Evolutionary conservation across 2,888 invertebrate genomes (phyloP), one percentile per base, ranked within the genome.

Genomic region (Acanthosepion pharaonis): DNA sequence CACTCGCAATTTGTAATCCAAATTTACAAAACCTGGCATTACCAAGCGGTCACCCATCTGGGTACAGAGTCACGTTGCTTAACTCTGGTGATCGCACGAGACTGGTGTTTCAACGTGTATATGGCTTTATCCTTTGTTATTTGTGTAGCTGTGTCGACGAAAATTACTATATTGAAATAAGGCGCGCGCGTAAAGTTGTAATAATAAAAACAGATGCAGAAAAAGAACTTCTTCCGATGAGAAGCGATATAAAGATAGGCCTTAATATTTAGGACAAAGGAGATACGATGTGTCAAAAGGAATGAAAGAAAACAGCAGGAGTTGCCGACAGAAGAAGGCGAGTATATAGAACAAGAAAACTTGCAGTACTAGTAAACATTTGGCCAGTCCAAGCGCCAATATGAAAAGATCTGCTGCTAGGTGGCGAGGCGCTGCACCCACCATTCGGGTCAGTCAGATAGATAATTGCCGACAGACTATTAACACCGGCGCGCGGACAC

Each of bases 391-490:
- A n/a, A 5, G 78, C 78, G 78, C 9, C n/a, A 78, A 33, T 78
- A 78, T 78, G 78, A 78, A 78, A 78, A 78, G n/a, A n/a, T 78
- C 78, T n/a, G n/a, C 15, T n/a, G 15, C 78, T 78, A 78, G 78
- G n/a, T 78, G 78, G n/a, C 78, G 78, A n/a, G 78, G 78, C 78
- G 5, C n/a, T 78, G 78, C 78, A 78, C 78, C n/a, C 78, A 78
- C 15, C 78, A 78, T 78, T n/a, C 78, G 11, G 78, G 78, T 78
- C 78, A 78, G n/a, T 33, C n/a, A n/a, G 78, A 78, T 78, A 78
- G 78, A 78, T 78, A 78, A 78, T 78, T 78, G 78, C 78, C 78
- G 78, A 78, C 78, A 78, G 78, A 78, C 78, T n/a, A 78, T 78
- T 78, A 78, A 78, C 78, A 78, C 78, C 78, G n/a, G n/a, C 78